Conservation (phyloP, 2,888 invertebrate species). For the Drosophila dives region DNA sequence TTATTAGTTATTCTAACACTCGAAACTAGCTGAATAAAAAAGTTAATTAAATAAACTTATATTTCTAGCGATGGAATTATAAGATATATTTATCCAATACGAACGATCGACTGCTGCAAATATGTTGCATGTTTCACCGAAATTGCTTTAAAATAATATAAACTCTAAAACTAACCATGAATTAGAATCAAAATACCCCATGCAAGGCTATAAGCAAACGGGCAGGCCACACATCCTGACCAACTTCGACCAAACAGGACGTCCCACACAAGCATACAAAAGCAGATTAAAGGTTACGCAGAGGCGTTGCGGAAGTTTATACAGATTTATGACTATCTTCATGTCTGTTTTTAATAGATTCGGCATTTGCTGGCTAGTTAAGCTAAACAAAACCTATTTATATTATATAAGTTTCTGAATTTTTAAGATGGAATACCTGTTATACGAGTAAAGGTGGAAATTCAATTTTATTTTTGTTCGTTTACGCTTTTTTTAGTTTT, state of each 20-base stretch:
- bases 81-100: no score
- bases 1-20: background rate
- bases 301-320: slow-evolving; percentile 26
- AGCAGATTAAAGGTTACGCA: slow-evolving; percentile 23
- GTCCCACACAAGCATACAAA: slow-evolving; percentile 22
- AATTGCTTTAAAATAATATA: background rate
- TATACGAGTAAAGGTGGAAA: background rate
- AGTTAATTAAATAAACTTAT: background rate
- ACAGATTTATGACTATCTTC: slow-evolving; percentile 5
- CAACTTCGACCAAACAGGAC: background rate
- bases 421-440: no score
- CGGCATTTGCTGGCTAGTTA: background rate
- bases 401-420: no score
- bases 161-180: background rate
- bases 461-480: background rate
- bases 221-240: background rate
- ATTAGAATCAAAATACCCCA: background rate
- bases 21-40: background rate
- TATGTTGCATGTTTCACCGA: background rate
- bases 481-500: background rate
- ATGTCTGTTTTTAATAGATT: background rate
- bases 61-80: background rate
- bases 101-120: background rate
- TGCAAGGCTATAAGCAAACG: background rate
- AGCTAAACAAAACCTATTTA: no score